These are phyloP conservation scores for Adelognathus sp. DNA, from an alignment of 2,888 invertebrate species.

Conservation along the genomic window DNA sequence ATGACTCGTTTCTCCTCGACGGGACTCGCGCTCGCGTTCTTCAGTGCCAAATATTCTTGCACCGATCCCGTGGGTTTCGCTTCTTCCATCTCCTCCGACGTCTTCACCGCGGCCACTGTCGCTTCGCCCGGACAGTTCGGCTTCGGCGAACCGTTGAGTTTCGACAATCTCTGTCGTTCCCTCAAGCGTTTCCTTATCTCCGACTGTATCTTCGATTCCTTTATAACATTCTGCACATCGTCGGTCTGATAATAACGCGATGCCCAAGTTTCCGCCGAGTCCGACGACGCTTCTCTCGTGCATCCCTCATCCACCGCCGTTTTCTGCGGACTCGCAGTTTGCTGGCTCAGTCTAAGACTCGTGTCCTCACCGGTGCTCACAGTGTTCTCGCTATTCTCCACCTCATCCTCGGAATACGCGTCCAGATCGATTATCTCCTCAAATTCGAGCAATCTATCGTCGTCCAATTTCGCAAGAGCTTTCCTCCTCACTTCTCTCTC, in stretches of 20 bases:
- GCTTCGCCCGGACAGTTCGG: constrained; percentile 67
- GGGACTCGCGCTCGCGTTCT: constrained; percentile 60
- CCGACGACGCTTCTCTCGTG: constrained; percentile 60
- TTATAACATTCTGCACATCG: constrained; percentile 79
- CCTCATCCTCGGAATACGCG: constrained; percentile 77
- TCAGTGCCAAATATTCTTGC: constrained; percentile 78
- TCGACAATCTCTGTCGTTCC: constrained; percentile 76
- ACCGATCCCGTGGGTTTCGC: constrained; percentile 76
- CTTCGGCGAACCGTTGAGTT: constrained; percentile 72
- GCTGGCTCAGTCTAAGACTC: constrained; percentile 16
- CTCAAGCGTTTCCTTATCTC: constrained; percentile 79
- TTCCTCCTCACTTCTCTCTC: constrained; percentile 28
- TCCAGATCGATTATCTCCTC: constrained; percentile 79
- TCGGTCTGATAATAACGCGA: constrained; percentile 79
- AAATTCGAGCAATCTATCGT: constrained; percentile 71
- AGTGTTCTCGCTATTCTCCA: constrained; percentile 65
- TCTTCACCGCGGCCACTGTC: constrained; percentile 33
- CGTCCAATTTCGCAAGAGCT: constrained; percentile 41
- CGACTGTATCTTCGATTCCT: constrained; percentile 79
- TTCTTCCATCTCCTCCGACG: constrained; percentile 48
- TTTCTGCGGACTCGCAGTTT: constrained; percentile 27
- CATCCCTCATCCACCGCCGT: not conserved
- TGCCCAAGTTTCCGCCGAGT: constrained; percentile 78
- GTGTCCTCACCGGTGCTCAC: constrained; percentile 25
- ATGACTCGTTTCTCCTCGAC: not conserved